Conservation (phyloP, 1,140 invertebrate genomes). For the Sminthurides bifidus region DNA sequence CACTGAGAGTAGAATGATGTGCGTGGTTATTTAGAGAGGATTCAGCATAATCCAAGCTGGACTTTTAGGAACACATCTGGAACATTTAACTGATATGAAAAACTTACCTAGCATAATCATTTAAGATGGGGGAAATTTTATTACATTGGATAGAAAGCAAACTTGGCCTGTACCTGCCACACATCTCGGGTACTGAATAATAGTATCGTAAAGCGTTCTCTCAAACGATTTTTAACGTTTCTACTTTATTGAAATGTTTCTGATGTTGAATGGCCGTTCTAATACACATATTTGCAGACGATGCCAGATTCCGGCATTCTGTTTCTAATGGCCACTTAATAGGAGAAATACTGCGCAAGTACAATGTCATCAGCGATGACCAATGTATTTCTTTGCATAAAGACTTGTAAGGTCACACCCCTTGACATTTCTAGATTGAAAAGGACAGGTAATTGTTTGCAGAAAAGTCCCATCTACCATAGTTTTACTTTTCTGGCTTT, state of each 20-base stretch:
- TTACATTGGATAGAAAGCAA: slow-evolving; percentile 5
- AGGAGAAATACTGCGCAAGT: slow-evolving; percentile 16
- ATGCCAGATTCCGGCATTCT: neutral
- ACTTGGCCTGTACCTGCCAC: neutral
- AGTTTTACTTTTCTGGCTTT: neutral
- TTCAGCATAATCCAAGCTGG: too few relatives aligned
- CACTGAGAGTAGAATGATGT: neutral
- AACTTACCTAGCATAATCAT: too few relatives aligned
- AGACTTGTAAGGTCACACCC: slow-evolving; percentile 7
- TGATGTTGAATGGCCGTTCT: too few relatives aligned
- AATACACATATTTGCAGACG: neutral
- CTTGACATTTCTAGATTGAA: too few relatives aligned
- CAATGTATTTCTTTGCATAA: slow-evolving; percentile 1
- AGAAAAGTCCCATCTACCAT: neutral
- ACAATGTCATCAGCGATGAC: slow-evolving; percentile 14
- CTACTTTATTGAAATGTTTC: slow-evolving; percentile 4
- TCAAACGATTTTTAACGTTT: neutral
- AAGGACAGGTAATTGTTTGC: too few relatives aligned
- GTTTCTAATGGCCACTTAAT: slow-evolving; percentile 12
- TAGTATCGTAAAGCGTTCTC: too few relatives aligned
- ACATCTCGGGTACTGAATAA: neutral
- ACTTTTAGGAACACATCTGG: too few relatives aligned
- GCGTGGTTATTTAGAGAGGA: neutral
- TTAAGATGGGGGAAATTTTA: slow-evolving; percentile 2
- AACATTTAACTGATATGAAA: too few relatives aligned